A percentile compares a stretch with the other conserved stretches of the same genome.
phyloP scores from a whole-genome alignment of 1,140 invertebrate species.

The Leptestheria dahalacensis region DNA sequence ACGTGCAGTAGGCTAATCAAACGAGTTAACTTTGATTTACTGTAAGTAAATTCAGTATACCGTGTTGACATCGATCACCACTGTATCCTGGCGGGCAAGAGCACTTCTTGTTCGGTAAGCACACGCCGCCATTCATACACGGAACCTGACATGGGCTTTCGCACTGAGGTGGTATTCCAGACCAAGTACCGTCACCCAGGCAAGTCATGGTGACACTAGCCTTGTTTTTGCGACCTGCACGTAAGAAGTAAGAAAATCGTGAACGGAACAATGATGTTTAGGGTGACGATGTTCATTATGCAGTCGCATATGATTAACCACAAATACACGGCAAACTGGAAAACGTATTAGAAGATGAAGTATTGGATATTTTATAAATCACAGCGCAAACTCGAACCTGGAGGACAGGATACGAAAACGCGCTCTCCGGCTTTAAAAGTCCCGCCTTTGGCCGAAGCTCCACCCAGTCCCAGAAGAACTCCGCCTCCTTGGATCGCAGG shows the following conservation, averaged over 20 bases:
- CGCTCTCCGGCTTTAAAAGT: slow-evolving; percentile 34
- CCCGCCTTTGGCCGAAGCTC: slow-evolving; percentile 29
- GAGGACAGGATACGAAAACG: slow-evolving; percentile 31
- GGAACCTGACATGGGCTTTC: slow-evolving; percentile 8
- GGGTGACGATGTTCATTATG: too few species aligned
- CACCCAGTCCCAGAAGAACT: slow-evolving; percentile 20
- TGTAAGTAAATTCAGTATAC: slow-evolving; percentile 9
- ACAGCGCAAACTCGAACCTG: too few species aligned
- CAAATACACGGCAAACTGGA: too few species aligned
- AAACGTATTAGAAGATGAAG: too few species aligned
- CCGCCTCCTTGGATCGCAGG: slow-evolving; percentile 17
- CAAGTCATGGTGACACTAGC: slow-evolving; percentile 27
- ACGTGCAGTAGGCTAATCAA: too few species aligned
- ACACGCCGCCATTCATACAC: slow-evolving; percentile 22
- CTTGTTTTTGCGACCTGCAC: slow-evolving; percentile 17
- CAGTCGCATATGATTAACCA: too few species aligned
- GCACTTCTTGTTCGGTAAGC: slow-evolving; percentile 2
- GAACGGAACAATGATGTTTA: slow-evolving; percentile 12
- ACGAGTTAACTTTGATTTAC: too few species aligned
- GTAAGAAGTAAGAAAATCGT: not conserved
- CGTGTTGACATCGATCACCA: slow-evolving; percentile 18
- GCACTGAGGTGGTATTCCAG: slow-evolving; percentile 24
- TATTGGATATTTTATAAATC: too few species aligned
- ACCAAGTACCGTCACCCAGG: slow-evolving; percentile 27
- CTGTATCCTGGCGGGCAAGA: slow-evolving; percentile 11